Evolutionary conservation across 2,113 vertebrate genomes (phyloP).

Genomic region (Apaloderma vittatum): DNA sequence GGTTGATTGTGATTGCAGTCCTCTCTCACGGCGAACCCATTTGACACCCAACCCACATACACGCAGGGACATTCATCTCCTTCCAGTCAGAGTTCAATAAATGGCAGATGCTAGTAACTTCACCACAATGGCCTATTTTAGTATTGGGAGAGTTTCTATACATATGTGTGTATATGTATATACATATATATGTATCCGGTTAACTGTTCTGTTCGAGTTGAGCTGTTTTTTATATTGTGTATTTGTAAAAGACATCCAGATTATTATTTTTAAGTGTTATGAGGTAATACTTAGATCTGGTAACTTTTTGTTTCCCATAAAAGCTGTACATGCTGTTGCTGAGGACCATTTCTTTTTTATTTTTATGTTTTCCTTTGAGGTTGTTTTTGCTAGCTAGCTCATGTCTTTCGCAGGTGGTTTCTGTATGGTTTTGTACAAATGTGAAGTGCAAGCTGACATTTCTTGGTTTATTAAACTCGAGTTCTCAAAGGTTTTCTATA

Average conservation of each 20-base stretch:
- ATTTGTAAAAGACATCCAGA: conserved; percentile 77
- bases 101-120: conserved; percentile 69
- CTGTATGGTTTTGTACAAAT: conserved; percentile 69
- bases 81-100: conserved; percentile 52
- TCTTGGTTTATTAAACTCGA: conserved; percentile 80
- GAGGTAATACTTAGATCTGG: background rate
- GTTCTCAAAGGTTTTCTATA: conserved; percentile 70
- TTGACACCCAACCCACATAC: background rate
- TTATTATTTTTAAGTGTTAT: conserved; percentile 71
- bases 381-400: conserved; percentile 37
- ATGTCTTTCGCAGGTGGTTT: conserved; percentile 51
- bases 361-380: background rate
- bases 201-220: conserved; percentile 66
- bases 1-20: conserved; percentile 1
- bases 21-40: background rate
- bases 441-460: conserved; percentile 64
- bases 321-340: conserved; percentile 25
- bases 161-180: conserved; percentile 64
- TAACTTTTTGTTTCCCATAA: conserved; percentile 34
- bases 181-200: conserved; percentile 48
- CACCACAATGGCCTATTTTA: conserved; percentile 90
- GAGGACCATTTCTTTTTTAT: conserved; percentile 41
- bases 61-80: conserved; percentile 19
- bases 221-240: conserved; percentile 73
- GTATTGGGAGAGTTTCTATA: conserved; percentile 65